Evolutionary conservation across 2,888 invertebrate species (phyloP).

Genomic region (Cephonodes hylas): DNA sequence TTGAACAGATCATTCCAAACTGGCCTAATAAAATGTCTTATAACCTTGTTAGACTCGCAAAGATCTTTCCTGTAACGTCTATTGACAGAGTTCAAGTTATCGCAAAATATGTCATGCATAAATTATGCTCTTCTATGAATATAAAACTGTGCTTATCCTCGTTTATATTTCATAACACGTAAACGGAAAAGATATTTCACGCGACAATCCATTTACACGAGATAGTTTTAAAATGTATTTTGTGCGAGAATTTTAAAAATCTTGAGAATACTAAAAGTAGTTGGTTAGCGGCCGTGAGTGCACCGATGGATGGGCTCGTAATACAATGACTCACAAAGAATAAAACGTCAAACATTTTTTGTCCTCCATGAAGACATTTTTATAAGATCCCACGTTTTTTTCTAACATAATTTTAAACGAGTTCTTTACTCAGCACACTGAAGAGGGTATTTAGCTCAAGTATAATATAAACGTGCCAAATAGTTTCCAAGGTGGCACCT

Average conservation of each 20-base stretch:
- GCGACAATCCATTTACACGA: slow-evolving; percentile 3
- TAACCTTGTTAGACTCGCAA: background rate
- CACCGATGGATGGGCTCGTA: background rate
- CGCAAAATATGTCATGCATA: slow-evolving; percentile 15
- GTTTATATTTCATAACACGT: slow-evolving; percentile 5
- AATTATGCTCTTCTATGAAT: slow-evolving; percentile 8
- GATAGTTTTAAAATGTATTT: background rate
- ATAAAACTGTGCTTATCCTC: slow-evolving; percentile 4
- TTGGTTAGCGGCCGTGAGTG: background rate
- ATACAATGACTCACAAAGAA: slow-evolving; percentile 7
- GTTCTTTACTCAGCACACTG: background rate
- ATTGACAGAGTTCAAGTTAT: slow-evolving; percentile 1
- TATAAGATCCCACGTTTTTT: background rate
- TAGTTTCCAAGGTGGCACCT: background rate
- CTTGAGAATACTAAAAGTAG: background rate
- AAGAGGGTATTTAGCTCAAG: background rate
- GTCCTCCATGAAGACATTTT: background rate
- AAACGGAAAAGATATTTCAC: slow-evolving; percentile 10
- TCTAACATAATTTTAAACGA: background rate
- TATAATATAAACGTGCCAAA: background rate
- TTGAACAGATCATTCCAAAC: background rate
- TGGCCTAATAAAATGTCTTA: background rate
- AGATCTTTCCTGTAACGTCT: background rate
- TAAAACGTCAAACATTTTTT: background rate
- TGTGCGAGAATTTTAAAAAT: background rate